Conservation (phyloP, 2,888 invertebrate genomes). For the Byasa hedistus region DNA sequence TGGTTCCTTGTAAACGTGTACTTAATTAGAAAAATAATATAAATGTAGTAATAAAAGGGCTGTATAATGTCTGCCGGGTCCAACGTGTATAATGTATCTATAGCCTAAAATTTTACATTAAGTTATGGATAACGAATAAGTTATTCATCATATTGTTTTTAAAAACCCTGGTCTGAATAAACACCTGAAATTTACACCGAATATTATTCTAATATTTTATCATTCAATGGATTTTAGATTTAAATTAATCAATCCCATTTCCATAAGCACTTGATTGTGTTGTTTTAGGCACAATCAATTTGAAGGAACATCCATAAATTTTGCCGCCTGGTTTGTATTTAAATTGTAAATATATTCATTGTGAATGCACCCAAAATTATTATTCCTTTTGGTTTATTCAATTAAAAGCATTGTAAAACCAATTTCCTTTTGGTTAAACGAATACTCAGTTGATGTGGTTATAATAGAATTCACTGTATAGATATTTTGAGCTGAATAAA, state of each 20-base stretch:
- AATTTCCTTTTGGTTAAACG: not conserved
- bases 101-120: no score
- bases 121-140: no score
- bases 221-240: slow-evolving; percentile 17
- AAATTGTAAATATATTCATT: slow-evolving; percentile 17
- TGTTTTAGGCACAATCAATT: slow-evolving; percentile 25
- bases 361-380: slow-evolving; percentile 1
- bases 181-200: slow-evolving; percentile 7
- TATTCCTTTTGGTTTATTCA: slow-evolving; percentile 2
- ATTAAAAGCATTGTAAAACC: not conserved
- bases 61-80: no score
- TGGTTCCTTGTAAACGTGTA: no score
- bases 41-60: no score
- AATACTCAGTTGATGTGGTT: not conserved
- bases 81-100: no score
- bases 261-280: slow-evolving; percentile 18
- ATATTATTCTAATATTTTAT: slow-evolving; percentile 13
- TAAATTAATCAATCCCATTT: slow-evolving; percentile 21
- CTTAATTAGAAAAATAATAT: no score
- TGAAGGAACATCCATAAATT: slow-evolving; percentile 17
- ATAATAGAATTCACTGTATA: not conserved
- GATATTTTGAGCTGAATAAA: not conserved
- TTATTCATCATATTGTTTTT: not conserved
- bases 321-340: slow-evolving; percentile 5
- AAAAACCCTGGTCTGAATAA: not conserved